Evolutionary conservation across 1,140 invertebrate genomes (phyloP), one percentile per base, ranked within the genome.

Genomic region (Calliopsis andreniformis): DNA sequence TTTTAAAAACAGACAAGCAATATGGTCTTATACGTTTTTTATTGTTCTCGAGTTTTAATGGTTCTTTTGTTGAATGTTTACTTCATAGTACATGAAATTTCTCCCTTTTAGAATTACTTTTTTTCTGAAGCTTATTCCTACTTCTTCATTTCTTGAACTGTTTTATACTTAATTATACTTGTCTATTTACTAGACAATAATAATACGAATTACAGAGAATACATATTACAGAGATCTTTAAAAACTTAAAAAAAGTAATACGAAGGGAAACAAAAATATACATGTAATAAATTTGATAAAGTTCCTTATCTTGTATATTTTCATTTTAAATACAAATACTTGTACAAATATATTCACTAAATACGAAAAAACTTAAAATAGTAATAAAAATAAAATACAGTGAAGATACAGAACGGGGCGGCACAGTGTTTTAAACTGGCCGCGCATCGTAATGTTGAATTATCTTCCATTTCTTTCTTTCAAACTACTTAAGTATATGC

Each of bases 261-360:
- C 10, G 32, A 51, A 23, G 42, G 16, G 28, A 12, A 18, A 23
- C 6, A 20, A 28, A 10, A 20, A 32, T 1, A 14, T 1, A n/a
- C n/a, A n/a, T n/a, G n/a, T n/a, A n/a, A 2, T 12, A 5, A 12
- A 8, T 55, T 3, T 30, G 25, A 28, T n/a, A 32, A n/a, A 67
- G 3, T 14, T 39, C 45, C 0, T 30, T 42, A 30, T n/a, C 53
- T 42, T 30, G 16, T 67, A 64, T 75, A 39, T 47, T 67, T 39
- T 64, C 23, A 7, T 51, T 5, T 42, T 72, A 53, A 42, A 3
- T 71, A 63, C 45, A 71, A 71, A 63, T 51, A 42, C 18, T 49
- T 18, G 14, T 47, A 69, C 42, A 49, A 58, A 59, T 23, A 28
- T 14, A n/a, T 47, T 58, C 32, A 32, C 10, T 71, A 61, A 16